A percentile compares a stretch with the other conserved stretches of the same genome.
phyloP scores from a whole-genome alignment of 2,113 vertebrate species.

The Heterotilapia buettikoferi region DNA sequence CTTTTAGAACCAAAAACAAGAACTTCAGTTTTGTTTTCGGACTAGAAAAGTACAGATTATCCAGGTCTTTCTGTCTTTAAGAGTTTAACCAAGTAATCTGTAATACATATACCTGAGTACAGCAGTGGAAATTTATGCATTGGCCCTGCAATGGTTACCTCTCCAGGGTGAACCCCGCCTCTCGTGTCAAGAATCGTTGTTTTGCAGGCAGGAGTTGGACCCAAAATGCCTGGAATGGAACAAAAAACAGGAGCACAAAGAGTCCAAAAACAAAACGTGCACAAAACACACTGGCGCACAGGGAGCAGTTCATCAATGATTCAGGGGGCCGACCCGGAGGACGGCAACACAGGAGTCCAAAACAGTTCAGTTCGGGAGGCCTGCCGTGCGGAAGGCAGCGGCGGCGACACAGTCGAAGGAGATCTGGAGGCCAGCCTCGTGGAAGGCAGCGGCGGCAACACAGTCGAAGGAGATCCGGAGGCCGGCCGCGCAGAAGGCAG shows the following conservation, averaged over 20 bases:
- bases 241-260: not conserved
- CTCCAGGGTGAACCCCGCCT: fast-evolving
- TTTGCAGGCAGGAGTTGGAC: not conserved
- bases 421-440: fast-evolving
- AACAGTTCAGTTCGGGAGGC: not conserved
- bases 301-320: not conserved
- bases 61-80: not conserved
- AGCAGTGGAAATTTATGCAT: not conserved
- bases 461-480: no score
- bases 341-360: not conserved
- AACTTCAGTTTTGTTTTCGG: not conserved
- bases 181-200: not conserved
- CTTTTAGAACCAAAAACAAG: not conserved
- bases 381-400: fast-evolving
- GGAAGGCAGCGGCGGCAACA: fast-evolving
- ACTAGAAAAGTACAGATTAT: not conserved
- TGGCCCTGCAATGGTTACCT: not conserved
- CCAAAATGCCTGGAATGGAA: not conserved
- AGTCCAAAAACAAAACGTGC: not conserved
- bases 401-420: fast-evolving
- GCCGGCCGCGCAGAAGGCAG: not conserved
- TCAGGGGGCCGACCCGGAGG: not conserved
- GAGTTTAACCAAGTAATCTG: not conserved
- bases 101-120: not conserved
- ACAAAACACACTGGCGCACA: not conserved